phyloP scores from a whole-genome alignment of 2,888 invertebrate genomes.

The Lissonota sp. region DNA sequence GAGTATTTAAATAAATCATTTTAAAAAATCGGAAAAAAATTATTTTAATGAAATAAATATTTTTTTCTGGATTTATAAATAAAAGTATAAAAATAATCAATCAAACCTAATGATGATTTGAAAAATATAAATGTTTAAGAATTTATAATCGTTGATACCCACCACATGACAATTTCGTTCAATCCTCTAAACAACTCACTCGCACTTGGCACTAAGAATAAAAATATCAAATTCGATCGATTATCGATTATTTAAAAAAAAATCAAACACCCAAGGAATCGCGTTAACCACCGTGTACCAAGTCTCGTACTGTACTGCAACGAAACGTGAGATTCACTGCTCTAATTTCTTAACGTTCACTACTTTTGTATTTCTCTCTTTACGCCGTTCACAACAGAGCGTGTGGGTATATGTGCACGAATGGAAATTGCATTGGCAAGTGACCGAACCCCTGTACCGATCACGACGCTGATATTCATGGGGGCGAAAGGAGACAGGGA shows the following conservation, averaged over 20 bases:
- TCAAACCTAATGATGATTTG: too few species aligned
- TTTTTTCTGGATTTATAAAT: too few species aligned
- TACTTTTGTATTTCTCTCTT: not conserved
- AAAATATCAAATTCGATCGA: not conserved
- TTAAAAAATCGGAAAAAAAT: too few species aligned
- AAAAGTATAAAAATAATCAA: too few species aligned
- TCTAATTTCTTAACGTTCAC: constrained; percentile 64
- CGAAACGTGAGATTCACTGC: constrained; percentile 41
- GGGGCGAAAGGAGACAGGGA: constrained; percentile 1
- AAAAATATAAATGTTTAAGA: too few species aligned
- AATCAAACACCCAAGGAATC: constrained; percentile 18
- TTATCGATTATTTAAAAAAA: constrained; percentile 1
- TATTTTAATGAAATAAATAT: too few species aligned
- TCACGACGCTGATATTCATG: constrained; percentile 22
- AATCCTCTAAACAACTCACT: constrained; percentile 34
- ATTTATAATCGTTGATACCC: not conserved
- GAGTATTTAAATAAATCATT: too few species aligned
- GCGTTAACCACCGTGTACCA: constrained; percentile 59
- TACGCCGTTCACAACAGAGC: not conserved
- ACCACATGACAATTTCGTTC: constrained; percentile 45
- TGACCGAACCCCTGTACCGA: constrained; percentile 45
- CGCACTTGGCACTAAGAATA: constrained; percentile 12
- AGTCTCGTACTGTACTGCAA: constrained; percentile 56
- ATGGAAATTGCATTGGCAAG: constrained; percentile 19
- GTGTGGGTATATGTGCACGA: not conserved